Conservation (phyloP, 2,113 vertebrate species). For the Chamaetylas fuelleborni region DNA sequence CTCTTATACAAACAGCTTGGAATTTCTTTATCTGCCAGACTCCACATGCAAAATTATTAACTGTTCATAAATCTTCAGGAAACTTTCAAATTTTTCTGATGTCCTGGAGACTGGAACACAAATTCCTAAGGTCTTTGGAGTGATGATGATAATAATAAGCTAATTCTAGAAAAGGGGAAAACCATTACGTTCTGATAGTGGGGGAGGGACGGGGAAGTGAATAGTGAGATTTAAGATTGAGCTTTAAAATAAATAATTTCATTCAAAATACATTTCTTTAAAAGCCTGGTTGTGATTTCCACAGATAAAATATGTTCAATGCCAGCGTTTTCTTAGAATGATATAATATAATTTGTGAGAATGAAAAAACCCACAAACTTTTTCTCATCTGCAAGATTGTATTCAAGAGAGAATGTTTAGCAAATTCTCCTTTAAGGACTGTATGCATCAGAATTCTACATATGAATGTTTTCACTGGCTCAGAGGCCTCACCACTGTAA, state of each 20-base stretch:
- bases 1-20: background rate
- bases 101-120: background rate
- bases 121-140: background rate
- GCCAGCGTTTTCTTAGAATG: conserved; percentile 26
- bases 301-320: conserved; percentile 14
- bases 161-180: background rate
- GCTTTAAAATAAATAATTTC: conserved; percentile 15
- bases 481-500: conserved; percentile 63
- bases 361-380: background rate
- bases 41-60: background rate
- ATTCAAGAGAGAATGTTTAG: conserved; percentile 49
- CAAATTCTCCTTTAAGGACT: conserved; percentile 54
- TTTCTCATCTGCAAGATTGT: conserved; percentile 32
- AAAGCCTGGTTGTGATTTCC: conserved; percentile 2
- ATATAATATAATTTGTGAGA: conserved; percentile 34
- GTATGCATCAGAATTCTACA: conserved; percentile 64
- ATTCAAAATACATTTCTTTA: conserved; percentile 12
- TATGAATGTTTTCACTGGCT: conserved; percentile 64
- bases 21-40: background rate
- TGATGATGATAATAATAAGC: background rate
- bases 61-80: background rate
- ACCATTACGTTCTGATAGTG: background rate
- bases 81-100: background rate
- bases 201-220: background rate
- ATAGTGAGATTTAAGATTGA: background rate